Conservation (phyloP, 2,888 invertebrate genomes). For the Oscheius sp. region DNA sequence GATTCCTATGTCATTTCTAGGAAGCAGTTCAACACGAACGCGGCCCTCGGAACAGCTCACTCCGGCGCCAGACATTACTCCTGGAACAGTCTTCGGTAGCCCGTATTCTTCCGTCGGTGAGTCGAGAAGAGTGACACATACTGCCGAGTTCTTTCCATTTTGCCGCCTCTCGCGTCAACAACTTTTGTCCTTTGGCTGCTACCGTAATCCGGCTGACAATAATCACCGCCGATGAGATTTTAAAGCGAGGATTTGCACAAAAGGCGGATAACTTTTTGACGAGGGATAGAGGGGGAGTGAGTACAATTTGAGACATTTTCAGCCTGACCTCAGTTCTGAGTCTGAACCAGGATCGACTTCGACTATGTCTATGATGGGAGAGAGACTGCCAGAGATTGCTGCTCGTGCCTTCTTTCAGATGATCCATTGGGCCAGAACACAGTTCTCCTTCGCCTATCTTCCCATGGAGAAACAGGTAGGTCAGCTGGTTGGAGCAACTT, state of each 20-base stretch:
- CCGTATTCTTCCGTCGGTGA: slow-evolving; percentile 45
- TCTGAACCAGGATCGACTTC: slow-evolving; percentile 12
- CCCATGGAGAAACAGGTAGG: slow-evolving; percentile 40
- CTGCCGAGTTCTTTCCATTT: not conserved
- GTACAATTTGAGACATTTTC: slow-evolving; percentile 8
- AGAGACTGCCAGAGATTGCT: slow-evolving; percentile 43
- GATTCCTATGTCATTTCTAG: slow-evolving; percentile 7
- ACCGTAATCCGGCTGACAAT: slow-evolving; percentile 24
- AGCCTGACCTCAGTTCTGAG: slow-evolving; percentile 40
- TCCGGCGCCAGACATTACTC: slow-evolving; percentile 82
- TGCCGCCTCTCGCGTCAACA: slow-evolving; percentile 23
- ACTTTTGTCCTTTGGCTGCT: slow-evolving; percentile 24
- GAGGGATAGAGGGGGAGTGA: not conserved
- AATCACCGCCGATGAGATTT: slow-evolving; percentile 11
- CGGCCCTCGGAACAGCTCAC: slow-evolving; percentile 85
- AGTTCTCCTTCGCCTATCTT: slow-evolving; percentile 44
- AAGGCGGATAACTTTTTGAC: slow-evolving; percentile 33
- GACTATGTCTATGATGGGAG: not conserved
- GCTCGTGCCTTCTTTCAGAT: slow-evolving; percentile 55
- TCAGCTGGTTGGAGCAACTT: not conserved
- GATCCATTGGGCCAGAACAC: slow-evolving; percentile 40
- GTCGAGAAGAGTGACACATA: slow-evolving; percentile 3
- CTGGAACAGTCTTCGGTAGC: slow-evolving; percentile 38
- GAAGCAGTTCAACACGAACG: slow-evolving; percentile 97
- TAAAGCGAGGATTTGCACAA: slow-evolving; percentile 23